These are phyloP conservation scores for Stictocephala bisonia DNA, from an alignment of 2,888 invertebrate genomes.

Conservation along the genomic window DNA sequence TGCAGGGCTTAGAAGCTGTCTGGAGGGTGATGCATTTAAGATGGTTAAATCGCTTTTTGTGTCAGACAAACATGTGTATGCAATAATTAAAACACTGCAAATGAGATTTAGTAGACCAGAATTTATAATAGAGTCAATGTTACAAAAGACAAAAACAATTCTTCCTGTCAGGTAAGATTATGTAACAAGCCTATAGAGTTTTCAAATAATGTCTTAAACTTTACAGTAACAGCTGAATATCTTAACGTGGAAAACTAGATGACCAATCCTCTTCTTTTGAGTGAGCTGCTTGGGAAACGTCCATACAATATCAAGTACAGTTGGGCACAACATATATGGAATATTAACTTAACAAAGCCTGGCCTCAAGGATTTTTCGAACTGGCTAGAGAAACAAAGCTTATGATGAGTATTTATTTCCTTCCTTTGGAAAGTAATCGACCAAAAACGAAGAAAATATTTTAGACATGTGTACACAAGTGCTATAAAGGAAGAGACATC, in stretches of 20 bases:
- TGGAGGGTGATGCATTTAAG: too few species aligned
- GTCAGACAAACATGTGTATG: too few species aligned
- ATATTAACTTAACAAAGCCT: background rate
- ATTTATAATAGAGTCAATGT: background rate
- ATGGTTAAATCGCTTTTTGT: too few species aligned
- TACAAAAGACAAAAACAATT: background rate
- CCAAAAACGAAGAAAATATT: too few species aligned
- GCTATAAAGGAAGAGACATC: background rate
- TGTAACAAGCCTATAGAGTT: constrained; percentile 18
- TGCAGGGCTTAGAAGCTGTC: too few species aligned
- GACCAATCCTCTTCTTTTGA: constrained; percentile 6
- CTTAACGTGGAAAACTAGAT: background rate
- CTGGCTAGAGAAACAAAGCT: background rate
- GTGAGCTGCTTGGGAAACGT: background rate
- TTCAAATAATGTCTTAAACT: constrained; percentile 1
- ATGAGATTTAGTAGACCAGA: background rate
- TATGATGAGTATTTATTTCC: constrained; percentile 8
- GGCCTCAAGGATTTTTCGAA: background rate
- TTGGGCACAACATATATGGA: background rate
- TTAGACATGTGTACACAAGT: background rate
- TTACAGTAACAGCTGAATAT: constrained; percentile 12
- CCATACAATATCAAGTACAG: constrained; percentile 7
- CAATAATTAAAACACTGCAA: too few species aligned
- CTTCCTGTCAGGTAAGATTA: background rate
- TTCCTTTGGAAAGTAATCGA: too few species aligned